A percentile compares a stretch with the other conserved stretches of the same genome.
Conservation (phyloP, 2,797 vertebrate genomes). For the Melanogrammus aeglefinus region DNA sequence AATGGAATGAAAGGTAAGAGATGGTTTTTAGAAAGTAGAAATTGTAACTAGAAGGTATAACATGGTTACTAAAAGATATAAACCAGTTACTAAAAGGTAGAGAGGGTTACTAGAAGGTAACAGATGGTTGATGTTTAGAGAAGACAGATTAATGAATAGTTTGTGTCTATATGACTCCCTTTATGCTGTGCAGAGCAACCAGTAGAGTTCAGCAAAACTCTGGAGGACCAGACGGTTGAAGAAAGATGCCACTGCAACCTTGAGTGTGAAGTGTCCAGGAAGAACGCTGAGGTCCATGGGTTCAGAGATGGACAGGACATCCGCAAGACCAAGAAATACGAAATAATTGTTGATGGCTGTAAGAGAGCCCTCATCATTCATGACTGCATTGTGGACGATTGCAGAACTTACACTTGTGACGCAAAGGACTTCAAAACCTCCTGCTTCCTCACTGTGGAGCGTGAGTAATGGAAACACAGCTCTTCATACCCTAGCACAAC, state of each 20-base stretch:
- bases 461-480: conserved; percentile 74
- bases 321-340: conserved; percentile 92
- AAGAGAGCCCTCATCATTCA: conserved; percentile 88
- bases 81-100: not conserved
- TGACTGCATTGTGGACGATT: conserved; percentile 85
- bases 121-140: not conserved
- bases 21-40: not conserved
- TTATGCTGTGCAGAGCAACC: conserved; percentile 77
- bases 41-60: not conserved
- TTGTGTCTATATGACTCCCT: not conserved
- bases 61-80: not conserved
- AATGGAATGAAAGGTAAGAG: not conserved
- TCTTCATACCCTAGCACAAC: not conserved
- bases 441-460: conserved; percentile 93
- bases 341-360: conserved; percentile 84
- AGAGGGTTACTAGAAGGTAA: too few species aligned
- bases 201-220: conserved; percentile 92
- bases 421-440: conserved; percentile 95
- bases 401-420: conserved; percentile 87
- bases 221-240: conserved; percentile 96
- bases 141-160: not conserved
- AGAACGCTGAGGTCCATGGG: conserved; percentile 91
- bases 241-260: conserved; percentile 90
- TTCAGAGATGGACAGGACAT: conserved; percentile 89
- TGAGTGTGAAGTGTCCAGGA: conserved; percentile 93